Evolutionary conservation across 2,888 invertebrate species (phyloP).

Genomic region (Macaria notata): DNA sequence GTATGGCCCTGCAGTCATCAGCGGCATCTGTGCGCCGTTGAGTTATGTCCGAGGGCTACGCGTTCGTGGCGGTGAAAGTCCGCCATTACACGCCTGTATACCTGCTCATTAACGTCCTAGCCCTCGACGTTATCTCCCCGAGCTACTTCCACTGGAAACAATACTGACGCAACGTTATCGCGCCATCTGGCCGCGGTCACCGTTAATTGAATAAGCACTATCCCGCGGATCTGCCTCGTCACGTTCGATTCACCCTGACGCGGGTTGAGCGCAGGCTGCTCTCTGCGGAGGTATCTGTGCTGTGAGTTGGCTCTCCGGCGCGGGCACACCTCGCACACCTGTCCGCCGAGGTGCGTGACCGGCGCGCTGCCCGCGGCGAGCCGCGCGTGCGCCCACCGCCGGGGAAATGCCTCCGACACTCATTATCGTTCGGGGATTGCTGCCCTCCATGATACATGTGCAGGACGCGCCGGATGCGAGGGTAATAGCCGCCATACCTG

Average conservation of each 20-base stretch:
- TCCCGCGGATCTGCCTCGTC: constrained; percentile 46
- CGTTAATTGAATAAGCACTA: constrained; percentile 61
- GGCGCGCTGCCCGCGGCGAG: constrained; percentile 48
- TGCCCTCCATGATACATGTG: constrained; percentile 68
- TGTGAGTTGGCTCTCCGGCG: constrained; percentile 34
- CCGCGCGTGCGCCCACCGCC: constrained; percentile 55
- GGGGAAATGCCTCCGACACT: constrained; percentile 72
- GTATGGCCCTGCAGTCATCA: constrained; percentile 36
- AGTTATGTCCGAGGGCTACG: constrained; percentile 45
- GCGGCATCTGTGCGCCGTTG: constrained; percentile 44
- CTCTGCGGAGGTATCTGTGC: constrained; percentile 47
- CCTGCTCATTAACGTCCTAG: constrained; percentile 35
- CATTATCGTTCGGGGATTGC: constrained; percentile 74
- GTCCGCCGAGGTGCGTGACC: constrained; percentile 47
- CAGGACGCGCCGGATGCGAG: constrained; percentile 69
- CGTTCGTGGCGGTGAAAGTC: constrained; percentile 51
- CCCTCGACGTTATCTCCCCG: constrained; percentile 31
- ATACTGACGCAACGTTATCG: constrained; percentile 34
- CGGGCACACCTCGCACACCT: constrained; percentile 51
- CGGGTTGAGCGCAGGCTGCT: constrained; percentile 57
- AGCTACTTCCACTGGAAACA: constrained; percentile 32
- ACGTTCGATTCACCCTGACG: constrained; percentile 50
- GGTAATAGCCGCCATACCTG: constrained; percentile 58
- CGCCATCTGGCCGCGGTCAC: constrained; percentile 37
- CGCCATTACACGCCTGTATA: constrained; percentile 38